A percentile compares a stretch with the other conserved stretches of the same genome.
Evolutionary conservation across 2,888 invertebrate genomes (phyloP).

Genomic region (Eledona agricola): DNA sequence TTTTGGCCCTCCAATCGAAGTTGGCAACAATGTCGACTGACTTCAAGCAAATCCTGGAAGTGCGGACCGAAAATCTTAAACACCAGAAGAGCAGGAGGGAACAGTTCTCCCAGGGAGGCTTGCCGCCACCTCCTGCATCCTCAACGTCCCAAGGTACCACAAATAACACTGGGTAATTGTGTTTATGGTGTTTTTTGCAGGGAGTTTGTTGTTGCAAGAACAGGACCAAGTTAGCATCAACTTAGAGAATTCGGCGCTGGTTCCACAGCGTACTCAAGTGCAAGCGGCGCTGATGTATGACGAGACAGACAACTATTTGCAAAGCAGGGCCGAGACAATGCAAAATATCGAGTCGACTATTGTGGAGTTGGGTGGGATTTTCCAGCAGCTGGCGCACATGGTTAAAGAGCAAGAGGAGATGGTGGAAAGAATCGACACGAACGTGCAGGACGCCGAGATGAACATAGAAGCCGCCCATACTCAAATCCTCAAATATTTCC

Average conservation of each 20-base stretch:
- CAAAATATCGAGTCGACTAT: constrained; percentile 99
- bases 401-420: constrained; percentile 99
- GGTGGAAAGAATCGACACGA: constrained; percentile 96
- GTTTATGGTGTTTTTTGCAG: no score
- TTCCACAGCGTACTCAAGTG: constrained; percentile 64
- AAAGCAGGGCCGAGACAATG: constrained; percentile 96
- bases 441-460: constrained; percentile 93
- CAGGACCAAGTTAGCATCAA: constrained; percentile 84
- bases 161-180: no score
- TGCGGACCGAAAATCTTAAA: constrained; percentile 96
- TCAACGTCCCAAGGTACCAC: constrained; percentile 64
- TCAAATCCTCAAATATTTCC: constrained; percentile 97
- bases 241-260: constrained; percentile 70
- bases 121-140: constrained; percentile 70
- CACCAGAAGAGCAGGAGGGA: constrained; percentile 94
- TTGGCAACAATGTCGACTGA: constrained; percentile 97
- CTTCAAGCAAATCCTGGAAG: constrained; percentile 97
- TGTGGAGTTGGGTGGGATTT: constrained; percentile 98
- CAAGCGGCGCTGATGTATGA: constrained; percentile 82
- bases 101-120: constrained; percentile 81
- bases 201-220: constrained; percentile 65
- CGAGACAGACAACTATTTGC: constrained; percentile 89
- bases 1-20: constrained; percentile 91
- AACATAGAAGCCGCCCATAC: constrained; percentile 98
- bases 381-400: constrained; percentile 95